phyloP scores from a whole-genome alignment of 2,113 vertebrate genomes.

The Paramormyrops kingsleyae region DNA sequence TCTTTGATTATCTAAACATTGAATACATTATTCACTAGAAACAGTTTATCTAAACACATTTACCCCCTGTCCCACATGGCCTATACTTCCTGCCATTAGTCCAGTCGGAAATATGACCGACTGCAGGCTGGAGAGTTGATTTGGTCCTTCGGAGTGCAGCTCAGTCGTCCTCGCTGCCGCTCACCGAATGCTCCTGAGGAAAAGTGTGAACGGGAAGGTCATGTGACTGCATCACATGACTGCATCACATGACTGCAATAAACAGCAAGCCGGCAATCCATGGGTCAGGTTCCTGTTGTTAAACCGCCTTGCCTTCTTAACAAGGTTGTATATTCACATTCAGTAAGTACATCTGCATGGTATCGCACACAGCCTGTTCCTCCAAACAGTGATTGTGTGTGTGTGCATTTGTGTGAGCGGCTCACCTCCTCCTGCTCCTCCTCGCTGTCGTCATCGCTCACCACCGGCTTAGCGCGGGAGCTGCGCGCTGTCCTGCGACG shows the following conservation, averaged over 20 bases:
- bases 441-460: constrained; percentile 89
- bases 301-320: neutral
- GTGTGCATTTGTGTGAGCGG: neutral
- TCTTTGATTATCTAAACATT: constrained; percentile 3
- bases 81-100: neutral
- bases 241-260: neutral
- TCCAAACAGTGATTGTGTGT: constrained; percentile 21
- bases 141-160: neutral
- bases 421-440: constrained; percentile 89
- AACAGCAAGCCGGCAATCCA: neutral
- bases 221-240: neutral
- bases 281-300: neutral
- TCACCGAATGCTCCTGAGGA: constrained; percentile 66
- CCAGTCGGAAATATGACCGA: neutral
- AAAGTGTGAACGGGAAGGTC: neutral
- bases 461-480: constrained; percentile 80
- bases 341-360: neutral
- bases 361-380: neutral
- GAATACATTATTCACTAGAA: constrained; percentile 13
- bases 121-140: neutral
- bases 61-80: neutral
- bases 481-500: constrained; percentile 72
- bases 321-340: neutral
- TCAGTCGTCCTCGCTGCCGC: constrained; percentile 70
- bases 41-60: constrained; percentile 6